Percentiles rank a stretch among this genome's conserved stretches.
Evolutionary conservation across 2,113 vertebrate species (phyloP).

Genomic region (Larimichthys crocea): DNA sequence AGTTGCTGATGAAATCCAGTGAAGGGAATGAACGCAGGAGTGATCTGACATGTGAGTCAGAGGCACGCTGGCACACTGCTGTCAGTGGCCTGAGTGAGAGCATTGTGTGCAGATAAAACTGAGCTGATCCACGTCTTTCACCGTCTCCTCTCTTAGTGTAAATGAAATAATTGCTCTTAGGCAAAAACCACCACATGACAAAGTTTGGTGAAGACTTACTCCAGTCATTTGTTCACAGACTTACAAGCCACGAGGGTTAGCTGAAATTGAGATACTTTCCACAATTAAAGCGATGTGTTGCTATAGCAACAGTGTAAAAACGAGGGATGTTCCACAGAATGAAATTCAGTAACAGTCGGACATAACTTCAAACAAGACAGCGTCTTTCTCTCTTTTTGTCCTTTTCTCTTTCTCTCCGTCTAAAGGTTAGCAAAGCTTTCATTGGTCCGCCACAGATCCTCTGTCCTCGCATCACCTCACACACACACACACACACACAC

Average conservation of each 20-base stretch:
- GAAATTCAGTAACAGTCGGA: constrained; percentile 87
- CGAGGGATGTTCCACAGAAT: constrained; percentile 86
- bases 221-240: constrained; percentile 19
- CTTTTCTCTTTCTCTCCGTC: constrained; percentile 10
- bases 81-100: not conserved
- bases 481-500: not conserved
- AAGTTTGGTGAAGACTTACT: not conserved
- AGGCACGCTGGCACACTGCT: not conserved
- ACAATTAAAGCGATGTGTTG: constrained; percentile 75
- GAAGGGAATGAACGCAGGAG: not conserved
- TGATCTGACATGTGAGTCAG: constrained; percentile 9
- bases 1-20: not conserved
- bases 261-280: constrained; percentile 19
- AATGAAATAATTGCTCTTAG: constrained; percentile 15
- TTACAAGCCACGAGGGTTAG: not conserved
- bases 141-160: not conserved
- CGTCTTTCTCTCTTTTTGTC: constrained; percentile 30
- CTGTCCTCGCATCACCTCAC: constrained; percentile 38
- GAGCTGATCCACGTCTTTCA: not conserved
- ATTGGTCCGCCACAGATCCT: constrained; percentile 61
- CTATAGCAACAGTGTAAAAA: constrained; percentile 89
- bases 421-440: constrained; percentile 36
- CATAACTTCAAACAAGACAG: constrained; percentile 87
- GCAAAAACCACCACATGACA: constrained; percentile 1
- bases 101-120: not conserved